phyloP scores from a whole-genome alignment of 1,140 invertebrate species.

The Drosophila kurseongensis region DNA sequence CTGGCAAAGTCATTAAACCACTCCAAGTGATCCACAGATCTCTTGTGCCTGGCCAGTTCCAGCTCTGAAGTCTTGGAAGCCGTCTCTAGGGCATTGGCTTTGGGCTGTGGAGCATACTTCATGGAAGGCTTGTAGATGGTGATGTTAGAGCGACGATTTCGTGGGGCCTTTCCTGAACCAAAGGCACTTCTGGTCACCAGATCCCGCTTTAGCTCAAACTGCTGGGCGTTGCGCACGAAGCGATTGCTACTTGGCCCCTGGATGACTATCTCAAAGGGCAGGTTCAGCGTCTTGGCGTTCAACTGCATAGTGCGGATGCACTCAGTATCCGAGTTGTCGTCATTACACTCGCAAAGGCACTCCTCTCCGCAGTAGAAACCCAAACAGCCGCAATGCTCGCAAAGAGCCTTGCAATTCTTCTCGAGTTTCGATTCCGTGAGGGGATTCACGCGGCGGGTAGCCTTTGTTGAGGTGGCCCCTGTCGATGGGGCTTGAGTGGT shows the following conservation, averaged over 20 bases:
- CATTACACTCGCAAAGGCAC: slow-evolving; percentile 83
- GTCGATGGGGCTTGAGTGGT: slow-evolving; percentile 7
- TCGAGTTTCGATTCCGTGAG: slow-evolving; percentile 59
- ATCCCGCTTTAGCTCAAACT: slow-evolving; percentile 69
- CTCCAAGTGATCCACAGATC: slow-evolving; percentile 66
- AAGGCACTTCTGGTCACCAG: slow-evolving; percentile 23
- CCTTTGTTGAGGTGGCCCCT: slow-evolving; percentile 4
- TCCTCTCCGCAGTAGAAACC: slow-evolving; percentile 84
- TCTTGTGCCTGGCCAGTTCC: slow-evolving; percentile 41
- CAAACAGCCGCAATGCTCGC: slow-evolving; percentile 77
- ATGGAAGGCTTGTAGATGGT: slow-evolving; percentile 68
- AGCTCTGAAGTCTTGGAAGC: slow-evolving; percentile 39
- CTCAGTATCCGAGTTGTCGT: slow-evolving; percentile 73
- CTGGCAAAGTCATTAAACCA: slow-evolving; percentile 79
- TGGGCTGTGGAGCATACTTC: not conserved
- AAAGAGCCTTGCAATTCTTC: slow-evolving; percentile 75
- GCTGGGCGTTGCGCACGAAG: slow-evolving; percentile 74
- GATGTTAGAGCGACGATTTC: slow-evolving; percentile 69
- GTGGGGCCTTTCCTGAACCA: not conserved
- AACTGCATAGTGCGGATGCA: slow-evolving; percentile 76
- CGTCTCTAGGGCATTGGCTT: slow-evolving; percentile 37
- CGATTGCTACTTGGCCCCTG: slow-evolving; percentile 78
- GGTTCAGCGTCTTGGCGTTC: slow-evolving; percentile 58
- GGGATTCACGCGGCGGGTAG: slow-evolving; percentile 46
- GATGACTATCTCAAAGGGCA: slow-evolving; percentile 78